Evolutionary conservation across 2,888 invertebrate species (phyloP).

Genomic region (Fragum fragum): DNA sequence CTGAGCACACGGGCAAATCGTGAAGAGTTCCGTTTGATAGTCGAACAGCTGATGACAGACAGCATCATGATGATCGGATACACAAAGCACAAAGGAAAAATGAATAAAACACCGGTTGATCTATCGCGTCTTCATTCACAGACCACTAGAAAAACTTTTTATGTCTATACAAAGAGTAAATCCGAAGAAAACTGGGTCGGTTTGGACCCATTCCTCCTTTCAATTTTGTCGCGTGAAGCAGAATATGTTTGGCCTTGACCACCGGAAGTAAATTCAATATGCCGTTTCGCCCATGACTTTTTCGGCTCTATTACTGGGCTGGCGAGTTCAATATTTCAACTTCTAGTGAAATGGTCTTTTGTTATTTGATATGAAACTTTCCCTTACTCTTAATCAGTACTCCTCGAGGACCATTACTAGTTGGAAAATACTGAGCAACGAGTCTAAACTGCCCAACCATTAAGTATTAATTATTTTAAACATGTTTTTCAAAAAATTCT

Average conservation of each 20-base stretch:
- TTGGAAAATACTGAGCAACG: no score
- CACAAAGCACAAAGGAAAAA: background rate
- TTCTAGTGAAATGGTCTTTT: no score
- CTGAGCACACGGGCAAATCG: background rate
- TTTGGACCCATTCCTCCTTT: constrained; percentile 59
- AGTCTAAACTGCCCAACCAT: no score
- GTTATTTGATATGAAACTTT: no score
- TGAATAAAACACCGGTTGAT: background rate
- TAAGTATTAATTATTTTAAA: no score
- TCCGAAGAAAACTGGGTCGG: constrained; percentile 56
- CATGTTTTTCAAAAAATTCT: no score
- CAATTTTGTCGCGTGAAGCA: background rate
- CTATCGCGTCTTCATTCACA: background rate
- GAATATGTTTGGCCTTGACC: constrained; percentile 22
- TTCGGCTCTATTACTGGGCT: background rate
- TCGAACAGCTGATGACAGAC: constrained; percentile 62
- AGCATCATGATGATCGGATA: constrained; percentile 22
- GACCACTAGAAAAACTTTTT: constrained; percentile 57
- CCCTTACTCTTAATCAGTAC: no score
- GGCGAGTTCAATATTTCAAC: no score
- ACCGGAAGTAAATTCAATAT: constrained; percentile 18
- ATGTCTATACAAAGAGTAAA: constrained; percentile 67
- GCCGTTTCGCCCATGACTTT: background rate
- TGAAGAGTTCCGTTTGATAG: background rate
- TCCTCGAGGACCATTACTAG: no score